Percentiles rank a stretch among this genome's conserved stretches.
These are phyloP conservation scores for Zelleria hepariella DNA, from an alignment of 2,888 invertebrate species.

Conservation along the genomic window DNA sequence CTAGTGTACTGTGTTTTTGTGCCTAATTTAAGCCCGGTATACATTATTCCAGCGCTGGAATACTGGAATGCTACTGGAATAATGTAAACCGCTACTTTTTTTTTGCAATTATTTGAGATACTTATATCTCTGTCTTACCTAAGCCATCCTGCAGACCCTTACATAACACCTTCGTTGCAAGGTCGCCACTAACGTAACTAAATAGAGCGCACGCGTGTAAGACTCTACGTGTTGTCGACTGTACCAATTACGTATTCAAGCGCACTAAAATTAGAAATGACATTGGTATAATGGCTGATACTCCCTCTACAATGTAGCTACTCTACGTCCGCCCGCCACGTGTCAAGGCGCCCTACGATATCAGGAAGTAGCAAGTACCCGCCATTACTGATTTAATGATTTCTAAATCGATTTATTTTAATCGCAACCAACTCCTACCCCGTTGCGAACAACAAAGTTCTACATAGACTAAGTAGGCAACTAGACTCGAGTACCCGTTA, in stretches of 20 bases:
- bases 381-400: slow-evolving; percentile 50
- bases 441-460: slow-evolving; percentile 10
- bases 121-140: no score
- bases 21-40: not conserved
- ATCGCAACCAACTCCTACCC: slow-evolving; percentile 39
- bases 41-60: no score
- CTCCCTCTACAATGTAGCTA: not conserved
- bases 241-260: no score
- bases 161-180: no score
- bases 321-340: slow-evolving; percentile 28
- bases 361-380: slow-evolving; percentile 39
- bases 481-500: not conserved
- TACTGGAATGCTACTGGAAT: no score
- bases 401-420: slow-evolving; percentile 58
- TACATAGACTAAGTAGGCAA: not conserved
- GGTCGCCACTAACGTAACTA: no score
- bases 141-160: no score
- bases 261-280: no score
- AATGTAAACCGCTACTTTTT: not conserved
- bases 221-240: no score
- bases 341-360: slow-evolving; percentile 21
- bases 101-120: not conserved
- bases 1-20: not conserved
- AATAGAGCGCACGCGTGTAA: no score
- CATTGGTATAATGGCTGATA: not conserved